These are phyloP conservation scores for Eumaeus atala DNA, from an alignment of 1,140 invertebrate genomes.

Conservation along the genomic window DNA sequence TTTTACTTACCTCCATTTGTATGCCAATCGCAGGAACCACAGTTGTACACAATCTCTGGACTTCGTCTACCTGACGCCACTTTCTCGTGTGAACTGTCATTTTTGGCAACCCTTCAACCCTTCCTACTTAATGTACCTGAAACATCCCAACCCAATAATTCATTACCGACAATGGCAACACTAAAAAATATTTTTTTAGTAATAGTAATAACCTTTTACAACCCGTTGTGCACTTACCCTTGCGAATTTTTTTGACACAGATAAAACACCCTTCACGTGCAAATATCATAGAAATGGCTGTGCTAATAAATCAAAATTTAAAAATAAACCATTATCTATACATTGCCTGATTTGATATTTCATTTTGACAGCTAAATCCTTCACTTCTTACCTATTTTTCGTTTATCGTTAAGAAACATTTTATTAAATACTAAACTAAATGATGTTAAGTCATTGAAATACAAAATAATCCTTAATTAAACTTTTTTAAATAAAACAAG, in stretches of 20 bases:
- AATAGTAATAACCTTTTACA: conserved; percentile 66
- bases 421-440: no score
- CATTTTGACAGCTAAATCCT: no score
- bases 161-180: conserved; percentile 67
- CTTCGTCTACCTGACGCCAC: conserved; percentile 47
- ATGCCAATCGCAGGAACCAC: no score
- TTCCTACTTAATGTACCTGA: conserved; percentile 67
- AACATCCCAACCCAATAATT: conserved; percentile 71
- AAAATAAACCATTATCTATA: not conserved
- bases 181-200: conserved; percentile 64
- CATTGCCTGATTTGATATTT: no score
- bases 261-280: conserved; percentile 69
- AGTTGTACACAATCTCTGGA: no score
- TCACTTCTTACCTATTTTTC: no score
- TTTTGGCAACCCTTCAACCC: conserved; percentile 64
- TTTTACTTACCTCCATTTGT: no score
- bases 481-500: no score
- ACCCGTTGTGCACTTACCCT: conserved; percentile 61
- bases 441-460: no score
- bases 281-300: conserved; percentile 67
- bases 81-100: conserved; percentile 69
- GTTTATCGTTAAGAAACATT: no score
- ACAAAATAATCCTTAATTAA: no score
- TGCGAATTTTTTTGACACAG: conserved; percentile 65
- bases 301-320: conserved; percentile 28